Percentiles rank a stretch among this genome's conserved stretches.
Conservation (phyloP, 2,113 vertebrate species). For the Syrrhaptes paradoxus region DNA sequence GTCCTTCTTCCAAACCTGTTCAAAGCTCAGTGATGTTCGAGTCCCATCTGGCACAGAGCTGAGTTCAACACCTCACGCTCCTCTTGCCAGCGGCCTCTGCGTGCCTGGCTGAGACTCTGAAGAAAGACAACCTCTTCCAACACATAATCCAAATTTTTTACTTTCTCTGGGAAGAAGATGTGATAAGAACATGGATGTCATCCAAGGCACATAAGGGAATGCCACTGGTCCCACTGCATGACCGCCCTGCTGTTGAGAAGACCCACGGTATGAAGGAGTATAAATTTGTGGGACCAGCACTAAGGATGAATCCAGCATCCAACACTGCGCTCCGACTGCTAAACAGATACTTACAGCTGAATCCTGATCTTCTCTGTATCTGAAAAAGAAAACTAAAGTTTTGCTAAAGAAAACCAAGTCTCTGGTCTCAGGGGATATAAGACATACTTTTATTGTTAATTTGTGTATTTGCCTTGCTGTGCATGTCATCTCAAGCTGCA, state of each 20-base stretch:
- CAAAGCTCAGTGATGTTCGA: neutral
- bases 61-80: neutral
- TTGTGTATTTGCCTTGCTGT: neutral
- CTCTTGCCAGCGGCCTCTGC: accelerated
- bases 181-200: neutral
- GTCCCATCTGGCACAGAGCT: neutral
- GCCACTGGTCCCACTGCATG: neutral
- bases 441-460: neutral
- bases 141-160: neutral
- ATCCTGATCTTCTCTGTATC: neutral
- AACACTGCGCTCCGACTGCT: neutral
- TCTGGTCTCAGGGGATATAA: neutral
- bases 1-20: neutral
- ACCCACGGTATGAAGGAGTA: neutral
- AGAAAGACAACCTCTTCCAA: neutral
- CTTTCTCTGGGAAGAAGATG: neutral
- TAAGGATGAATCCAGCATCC: neutral
- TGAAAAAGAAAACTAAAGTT: neutral
- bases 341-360: neutral
- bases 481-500: neutral
- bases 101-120: accelerated
- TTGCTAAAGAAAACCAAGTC: neutral
- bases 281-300: neutral
- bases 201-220: neutral
- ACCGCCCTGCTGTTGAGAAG: neutral